Base-by-base conservation (phyloP, 1,140 invertebrate genomes). In the Aricia agestis region DNA sequence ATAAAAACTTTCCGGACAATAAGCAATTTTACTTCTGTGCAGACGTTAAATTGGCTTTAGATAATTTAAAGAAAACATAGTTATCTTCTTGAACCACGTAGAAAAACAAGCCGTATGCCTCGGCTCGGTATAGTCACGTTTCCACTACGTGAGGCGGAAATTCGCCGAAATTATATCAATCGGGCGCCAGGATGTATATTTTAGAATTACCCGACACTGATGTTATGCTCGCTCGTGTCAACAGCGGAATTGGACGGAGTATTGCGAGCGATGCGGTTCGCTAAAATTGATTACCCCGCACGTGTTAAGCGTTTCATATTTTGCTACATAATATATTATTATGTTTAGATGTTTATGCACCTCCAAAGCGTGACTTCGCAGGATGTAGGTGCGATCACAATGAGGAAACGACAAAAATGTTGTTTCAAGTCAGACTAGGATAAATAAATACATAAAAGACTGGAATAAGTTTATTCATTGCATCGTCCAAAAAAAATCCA, bases 61-160 rank as follows among this genome's bases (percentile, higher is more conserved):
- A 52, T 52, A 36, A 36, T 36, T 36, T 59, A 18, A 59, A 59
- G 15, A 5, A 59, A 18, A 18, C 17, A 59, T 59, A 59, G 58
- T 18, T 17, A 4, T 19, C 10, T 15, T 13, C 45, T 41, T 36
- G 18, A 41, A 11, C 58, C 17, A n/a, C 4, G 36, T 19, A n/a
- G 36, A 61, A 69, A 69, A 63, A 59, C 68, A 69, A 69, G 68
- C 68, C 59, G 32, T 61, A 4, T 69, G 76, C n/a, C n/a, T n/a
- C n/a, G n/a, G n/a, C 71, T 74, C 78, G 75, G 75, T 71, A 82
- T 78, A 77, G 79, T 80, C 82, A 83, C 82, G 82, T 81, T 67
- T 76, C 72, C 52, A 66, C 71, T 79, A 81, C 80, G 80, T 81
- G 80, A 77, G 72, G 45, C 57, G 75, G 73, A 78, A 70, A 76